Percentiles rank a stretch among this genome's conserved stretches.
These are phyloP conservation scores for Dermatemys mawii DNA, from an alignment of 2,113 vertebrate species.

Conservation along the genomic window DNA sequence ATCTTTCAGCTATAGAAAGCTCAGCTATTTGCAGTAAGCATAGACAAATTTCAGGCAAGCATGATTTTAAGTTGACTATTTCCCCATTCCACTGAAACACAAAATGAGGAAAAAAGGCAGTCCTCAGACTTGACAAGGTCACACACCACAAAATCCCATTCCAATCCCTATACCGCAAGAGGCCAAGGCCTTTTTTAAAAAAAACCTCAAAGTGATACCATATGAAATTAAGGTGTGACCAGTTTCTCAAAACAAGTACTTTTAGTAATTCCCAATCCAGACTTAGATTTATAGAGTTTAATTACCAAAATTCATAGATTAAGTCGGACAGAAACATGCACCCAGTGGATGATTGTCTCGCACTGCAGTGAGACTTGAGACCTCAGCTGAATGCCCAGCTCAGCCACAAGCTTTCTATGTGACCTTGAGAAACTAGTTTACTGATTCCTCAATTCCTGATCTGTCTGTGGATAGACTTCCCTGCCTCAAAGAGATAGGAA, in stretches of 20 bases:
- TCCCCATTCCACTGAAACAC: too few relatives aligned
- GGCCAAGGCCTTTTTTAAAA: too few relatives aligned
- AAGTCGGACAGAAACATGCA: not conserved
- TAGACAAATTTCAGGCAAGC: too few relatives aligned
- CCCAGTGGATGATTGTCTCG: not conserved
- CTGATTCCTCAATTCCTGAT: not conserved
- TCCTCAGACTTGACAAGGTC: not conserved
- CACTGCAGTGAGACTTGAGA: not conserved
- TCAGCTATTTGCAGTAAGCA: too few relatives aligned
- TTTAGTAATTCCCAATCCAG: not conserved
- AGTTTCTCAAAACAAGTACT: not conserved
- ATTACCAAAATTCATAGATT: not conserved
- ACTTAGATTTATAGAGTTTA: too few relatives aligned
- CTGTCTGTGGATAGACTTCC: not conserved
- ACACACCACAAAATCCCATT: too few relatives aligned
- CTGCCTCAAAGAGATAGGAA: not conserved
- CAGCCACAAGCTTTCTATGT: not conserved
- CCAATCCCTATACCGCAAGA: not conserved
- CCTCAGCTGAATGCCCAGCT: not conserved
- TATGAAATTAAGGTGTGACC: too few relatives aligned
- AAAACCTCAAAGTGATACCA: too few relatives aligned
- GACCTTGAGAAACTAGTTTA: not conserved
- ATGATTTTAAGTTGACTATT: too few relatives aligned
- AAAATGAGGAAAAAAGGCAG: accelerated
- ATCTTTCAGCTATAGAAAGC: too few relatives aligned